Base-by-base conservation (phyloP, 2,113 vertebrate genomes). In the Camelus dromedarius region DNA sequence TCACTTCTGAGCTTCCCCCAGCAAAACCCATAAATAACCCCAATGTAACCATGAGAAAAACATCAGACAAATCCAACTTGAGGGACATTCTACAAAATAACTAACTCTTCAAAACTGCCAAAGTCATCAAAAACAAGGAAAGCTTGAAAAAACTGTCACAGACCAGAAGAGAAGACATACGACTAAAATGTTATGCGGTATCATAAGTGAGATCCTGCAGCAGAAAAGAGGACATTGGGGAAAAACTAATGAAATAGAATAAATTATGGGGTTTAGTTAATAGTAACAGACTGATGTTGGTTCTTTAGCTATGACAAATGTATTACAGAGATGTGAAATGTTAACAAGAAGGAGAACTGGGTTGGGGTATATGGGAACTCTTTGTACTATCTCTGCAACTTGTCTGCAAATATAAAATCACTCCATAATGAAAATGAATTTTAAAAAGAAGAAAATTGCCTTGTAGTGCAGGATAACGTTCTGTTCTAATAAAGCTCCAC, bases 91-190 rank as follows among this genome's bases (percentile, higher is more conserved):
- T 62, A 58, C 14, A 76, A 94, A 76, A 70, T 28, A 60, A 60
- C 19, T 42, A 20, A 52, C 16, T 76, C 62, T 2, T 67, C 28
- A 64, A 80, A 93, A 64, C 38, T n/a, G 56, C 20, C 70, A 52
- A 88, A 42, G 16, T 56, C 72, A 88, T 70, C 22, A 85, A 64
- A 86, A 82, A 56, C 19, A 85, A 97, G 42, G 8, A 76, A 69
- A 66, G 6, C 12, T 80, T 70, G 15, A 58, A 77, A 82, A 82
- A 82, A 38, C 3, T 32, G 12, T 9, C 32, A 81, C 8, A 60
- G 67, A 28, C 24, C 16, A 64, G 22, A 67, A 50, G 22, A 79
- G 18, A 26, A 85, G 58, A 13, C n/a, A 58, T 72, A 28, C 50
- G 82, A 79, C 20, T 52, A 46, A 79, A 73, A 73, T 50, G 6